These are phyloP conservation scores for Pangasius sanitwongsei DNA, from an alignment of 2,797 vertebrate genomes.

Conservation along the genomic window DNA sequence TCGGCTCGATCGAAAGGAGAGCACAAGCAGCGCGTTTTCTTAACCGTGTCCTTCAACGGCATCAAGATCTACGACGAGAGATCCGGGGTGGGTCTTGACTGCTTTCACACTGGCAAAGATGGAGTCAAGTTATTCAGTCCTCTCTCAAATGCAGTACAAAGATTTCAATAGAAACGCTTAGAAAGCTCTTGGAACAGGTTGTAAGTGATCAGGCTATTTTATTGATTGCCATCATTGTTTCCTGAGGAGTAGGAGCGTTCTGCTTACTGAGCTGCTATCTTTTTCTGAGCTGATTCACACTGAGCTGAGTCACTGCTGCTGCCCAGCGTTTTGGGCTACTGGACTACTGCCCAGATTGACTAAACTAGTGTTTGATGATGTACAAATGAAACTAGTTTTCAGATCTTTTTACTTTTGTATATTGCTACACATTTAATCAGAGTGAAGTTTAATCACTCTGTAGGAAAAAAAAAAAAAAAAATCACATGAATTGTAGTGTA, in stretches of 20 bases:
- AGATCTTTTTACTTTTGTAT: neutral
- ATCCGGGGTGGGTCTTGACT: slow-evolving; percentile 89
- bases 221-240: neutral
- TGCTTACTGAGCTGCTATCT: too few species aligned
- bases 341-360: neutral
- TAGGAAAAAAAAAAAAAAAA: neutral
- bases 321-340: neutral
- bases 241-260: too few species aligned
- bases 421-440: neutral
- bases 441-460: neutral
- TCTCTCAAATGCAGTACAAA: neutral
- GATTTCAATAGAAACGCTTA: too few species aligned
- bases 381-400: neutral
- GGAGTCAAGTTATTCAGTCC: neutral
- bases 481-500: neutral
- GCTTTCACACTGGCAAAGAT: neutral
- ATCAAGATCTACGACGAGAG: slow-evolving; percentile 99
- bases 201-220: neutral
- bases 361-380: neutral
- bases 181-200: neutral
- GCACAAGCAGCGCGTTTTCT: slow-evolving; percentile 96
- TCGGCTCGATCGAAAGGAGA: slow-evolving; percentile 95
- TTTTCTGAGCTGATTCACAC: too few species aligned
- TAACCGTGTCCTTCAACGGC: slow-evolving; percentile 96
- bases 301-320: neutral